phyloP scores from a whole-genome alignment of 1,140 invertebrate species.

The Caenorhabditis briggsae region DNA sequence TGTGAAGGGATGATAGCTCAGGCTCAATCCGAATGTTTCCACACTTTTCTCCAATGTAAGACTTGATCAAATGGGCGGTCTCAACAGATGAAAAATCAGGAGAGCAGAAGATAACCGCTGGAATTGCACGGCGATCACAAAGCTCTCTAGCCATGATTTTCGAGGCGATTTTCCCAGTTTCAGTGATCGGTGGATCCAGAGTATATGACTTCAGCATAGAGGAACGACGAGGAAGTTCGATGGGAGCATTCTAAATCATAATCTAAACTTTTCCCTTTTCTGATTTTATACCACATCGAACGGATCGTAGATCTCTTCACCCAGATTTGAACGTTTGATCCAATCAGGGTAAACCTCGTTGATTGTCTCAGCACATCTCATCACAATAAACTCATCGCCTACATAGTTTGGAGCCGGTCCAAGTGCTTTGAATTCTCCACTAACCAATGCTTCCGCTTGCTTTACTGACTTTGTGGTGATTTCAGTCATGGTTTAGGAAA shows the following conservation, averaged over 20 bases:
- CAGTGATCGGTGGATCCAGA: slow-evolving; percentile 18
- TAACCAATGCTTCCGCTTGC: not conserved
- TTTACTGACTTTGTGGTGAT: slow-evolving; percentile 33
- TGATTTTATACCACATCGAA: slow-evolving; percentile 6
- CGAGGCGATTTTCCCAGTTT: slow-evolving; percentile 25
- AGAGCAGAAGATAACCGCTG: slow-evolving; percentile 24
- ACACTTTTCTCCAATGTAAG: slow-evolving; percentile 38
- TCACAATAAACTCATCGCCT: slow-evolving; percentile 38
- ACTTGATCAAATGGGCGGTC: slow-evolving; percentile 46
- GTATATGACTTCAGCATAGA: slow-evolving; percentile 20
- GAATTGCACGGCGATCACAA: slow-evolving; percentile 27
- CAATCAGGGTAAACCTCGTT: slow-evolving; percentile 19
- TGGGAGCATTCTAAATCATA: slow-evolving; percentile 8
- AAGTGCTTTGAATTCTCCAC: slow-evolving; percentile 37
- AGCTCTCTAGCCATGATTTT: slow-evolving; percentile 46
- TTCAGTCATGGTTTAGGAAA: slow-evolving; percentile 14
- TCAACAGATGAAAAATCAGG: slow-evolving; percentile 43
- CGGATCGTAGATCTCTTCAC: not conserved
- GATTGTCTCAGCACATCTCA: slow-evolving; percentile 34
- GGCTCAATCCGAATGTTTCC: slow-evolving; percentile 22
- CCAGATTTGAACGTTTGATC: slow-evolving; percentile 3
- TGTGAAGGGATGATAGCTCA: slow-evolving; percentile 28
- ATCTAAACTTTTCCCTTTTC: no score
- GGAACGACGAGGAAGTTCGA: slow-evolving; percentile 16
- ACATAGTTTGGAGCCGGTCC: slow-evolving; percentile 29